Base-by-base conservation (phyloP, 2,113 vertebrate species). In the Muntiacus reevesi region DNA sequence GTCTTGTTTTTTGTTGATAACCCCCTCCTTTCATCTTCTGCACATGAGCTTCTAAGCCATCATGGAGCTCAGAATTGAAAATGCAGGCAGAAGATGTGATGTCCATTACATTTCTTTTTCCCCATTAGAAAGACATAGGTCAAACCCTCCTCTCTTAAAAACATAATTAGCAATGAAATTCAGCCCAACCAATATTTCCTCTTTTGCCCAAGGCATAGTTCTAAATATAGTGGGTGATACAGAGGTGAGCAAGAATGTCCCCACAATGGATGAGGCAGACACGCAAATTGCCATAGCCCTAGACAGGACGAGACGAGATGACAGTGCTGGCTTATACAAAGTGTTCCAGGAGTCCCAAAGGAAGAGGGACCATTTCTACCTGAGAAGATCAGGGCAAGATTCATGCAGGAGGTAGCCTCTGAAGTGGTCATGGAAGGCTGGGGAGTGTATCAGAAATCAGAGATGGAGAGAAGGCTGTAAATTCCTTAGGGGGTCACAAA, bases 131-230 rank as follows among this genome's bases (percentile, higher is more conserved):
- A 94, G 85, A 52, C 43, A n/a, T 25, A 81, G 76, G 84, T 67
- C 91, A 94, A 94, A 82, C n/a, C 23, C 86, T 36, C 28, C 30
- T 43, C 28, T 97, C 59, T 94, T 87, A 83, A 50, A 86, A 88
- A 84, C 47, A 82, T 40, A 88, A 47, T 94, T 89, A 95, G 33
- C 86, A 90, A 89, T 92, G 91, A 74, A 88, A 91, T 83, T 62
- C 74, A 81, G 67, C 43, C 50, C 87, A 47, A 67, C 86, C 87
- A 86, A 83, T 64, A 83, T 43, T 94, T 94, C 45, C 10, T 91
- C 43, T 87, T 71, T 79, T 50, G 50, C 67, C 82, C 54, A 54
- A 89, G 78, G 89, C 96, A 86, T 6, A 50, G 67, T 36, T 87
- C 59, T 76, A 87, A 47, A 55, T 71, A 79, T n/a, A 23, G 62